Evolutionary conservation across 2,797 vertebrate genomes (phyloP).

Genomic region (Cirrhinus molitorella): DNA sequence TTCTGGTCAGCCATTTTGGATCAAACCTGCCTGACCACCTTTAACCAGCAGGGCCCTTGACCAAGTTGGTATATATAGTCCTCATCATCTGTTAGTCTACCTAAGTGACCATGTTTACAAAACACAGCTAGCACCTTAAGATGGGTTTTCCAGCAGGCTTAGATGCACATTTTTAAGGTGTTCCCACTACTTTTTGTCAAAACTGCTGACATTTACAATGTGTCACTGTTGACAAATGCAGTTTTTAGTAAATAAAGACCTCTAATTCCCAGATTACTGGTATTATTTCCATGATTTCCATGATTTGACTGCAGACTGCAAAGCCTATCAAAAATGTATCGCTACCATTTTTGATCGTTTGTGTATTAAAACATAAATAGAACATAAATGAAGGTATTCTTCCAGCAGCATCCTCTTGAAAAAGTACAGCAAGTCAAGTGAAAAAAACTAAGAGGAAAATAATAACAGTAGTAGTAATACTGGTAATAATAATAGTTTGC

Average conservation of each 20-base stretch:
- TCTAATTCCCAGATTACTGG: background rate
- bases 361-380: conserved; percentile 54
- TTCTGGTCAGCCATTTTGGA: background rate
- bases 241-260: background rate
- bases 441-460: conserved; percentile 48
- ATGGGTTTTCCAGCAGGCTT: background rate
- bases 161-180: background rate
- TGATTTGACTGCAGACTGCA: conserved; percentile 83
- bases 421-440: conserved; percentile 49
- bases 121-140: background rate
- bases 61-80: background rate
- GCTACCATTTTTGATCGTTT: conserved; percentile 80
- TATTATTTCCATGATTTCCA: background rate
- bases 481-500: conserved; percentile 61
- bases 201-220: background rate
- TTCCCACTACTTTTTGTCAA: background rate
- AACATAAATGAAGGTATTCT: conserved; percentile 46
- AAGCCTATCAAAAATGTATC: conserved; percentile 88
- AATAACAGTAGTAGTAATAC: conserved; percentile 64
- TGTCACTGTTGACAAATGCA: background rate
- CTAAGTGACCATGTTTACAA: conserved; percentile 5
- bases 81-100: background rate
- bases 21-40: background rate
- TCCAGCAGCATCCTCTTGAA: conserved; percentile 64
- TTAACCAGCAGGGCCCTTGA: background rate